These are phyloP conservation scores for Pharmacophagus antenor DNA, from an alignment of 2,888 invertebrate genomes.

Conservation along the genomic window DNA sequence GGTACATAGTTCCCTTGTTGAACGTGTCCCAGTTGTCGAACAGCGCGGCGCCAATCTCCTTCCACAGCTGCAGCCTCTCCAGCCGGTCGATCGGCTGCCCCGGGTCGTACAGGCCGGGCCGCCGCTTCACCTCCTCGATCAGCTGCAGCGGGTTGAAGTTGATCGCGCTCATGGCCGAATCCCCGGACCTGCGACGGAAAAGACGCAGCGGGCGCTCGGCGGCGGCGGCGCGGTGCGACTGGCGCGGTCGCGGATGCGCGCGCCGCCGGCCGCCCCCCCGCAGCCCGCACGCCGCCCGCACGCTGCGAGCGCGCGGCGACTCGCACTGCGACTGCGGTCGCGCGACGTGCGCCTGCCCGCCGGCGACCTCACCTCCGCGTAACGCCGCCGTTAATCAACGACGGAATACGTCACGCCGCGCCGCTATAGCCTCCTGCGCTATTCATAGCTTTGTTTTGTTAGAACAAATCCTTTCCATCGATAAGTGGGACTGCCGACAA, in stretches of 20 bases:
- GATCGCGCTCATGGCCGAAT: conserved; percentile 26
- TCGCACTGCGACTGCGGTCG: conserved; percentile 48
- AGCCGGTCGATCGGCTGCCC: conserved; percentile 74
- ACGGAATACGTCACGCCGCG: too few species aligned
- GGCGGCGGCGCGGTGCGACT: conserved; percentile 36
- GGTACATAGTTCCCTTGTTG: conserved; percentile 67
- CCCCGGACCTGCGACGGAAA: conserved; percentile 43
- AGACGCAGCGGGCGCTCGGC: conserved; percentile 49
- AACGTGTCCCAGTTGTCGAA: conserved; percentile 60
- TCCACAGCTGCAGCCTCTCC: conserved; percentile 67
- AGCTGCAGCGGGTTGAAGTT: conserved; percentile 55
- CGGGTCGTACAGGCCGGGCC: conserved; percentile 60
- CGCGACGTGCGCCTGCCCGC: conserved; percentile 33
- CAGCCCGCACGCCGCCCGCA: conserved; percentile 35
- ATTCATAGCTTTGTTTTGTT: too few species aligned
- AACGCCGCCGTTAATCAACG: too few species aligned
- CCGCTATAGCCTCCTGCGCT: too few species aligned
- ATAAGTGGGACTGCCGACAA: too few species aligned
- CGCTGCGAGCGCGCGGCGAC: conserved; percentile 40
- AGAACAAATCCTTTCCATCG: too few species aligned
- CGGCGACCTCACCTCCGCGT: not conserved
- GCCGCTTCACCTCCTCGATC: conserved; percentile 70
- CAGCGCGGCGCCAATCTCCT: conserved; percentile 65
- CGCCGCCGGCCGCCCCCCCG: conserved; percentile 40
- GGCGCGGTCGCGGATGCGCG: conserved; percentile 21